phyloP scores from a whole-genome alignment of 2,888 invertebrate genomes.

The Ceraclea dissimilis region DNA sequence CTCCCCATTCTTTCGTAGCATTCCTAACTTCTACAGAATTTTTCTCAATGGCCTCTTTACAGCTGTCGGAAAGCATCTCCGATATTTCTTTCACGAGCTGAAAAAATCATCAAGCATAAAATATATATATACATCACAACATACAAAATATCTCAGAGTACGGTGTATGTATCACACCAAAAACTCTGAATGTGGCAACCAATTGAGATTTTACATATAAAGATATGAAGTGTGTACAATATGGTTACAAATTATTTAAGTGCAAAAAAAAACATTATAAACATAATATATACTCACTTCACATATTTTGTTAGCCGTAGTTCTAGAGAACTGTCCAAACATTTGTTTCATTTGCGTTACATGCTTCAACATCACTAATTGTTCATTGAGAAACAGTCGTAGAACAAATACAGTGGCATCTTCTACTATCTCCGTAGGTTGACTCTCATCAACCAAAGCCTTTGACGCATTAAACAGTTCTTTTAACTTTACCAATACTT shows the following conservation, averaged over 20 bases:
- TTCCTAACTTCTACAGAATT: slow-evolving; percentile 28
- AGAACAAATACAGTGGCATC: slow-evolving; percentile 56
- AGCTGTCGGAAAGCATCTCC: slow-evolving; percentile 40
- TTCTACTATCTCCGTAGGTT: slow-evolving; percentile 50
- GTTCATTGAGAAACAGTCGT: slow-evolving; percentile 53
- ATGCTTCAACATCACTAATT: slow-evolving; percentile 51
- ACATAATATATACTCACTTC: slow-evolving; percentile 33
- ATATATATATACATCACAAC: not conserved
- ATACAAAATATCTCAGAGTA: no score
- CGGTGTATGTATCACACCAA: not conserved
- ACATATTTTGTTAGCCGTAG: slow-evolving; percentile 51
- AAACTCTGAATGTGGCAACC: not conserved
- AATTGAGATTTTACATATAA: no score
- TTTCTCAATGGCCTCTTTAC: slow-evolving; percentile 40
- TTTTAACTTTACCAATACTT: slow-evolving; percentile 35
- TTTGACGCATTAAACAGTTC: slow-evolving; percentile 36
- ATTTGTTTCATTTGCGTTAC: slow-evolving; percentile 48
- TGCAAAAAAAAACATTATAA: no score
- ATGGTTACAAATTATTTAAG: no score
- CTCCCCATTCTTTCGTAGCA: slow-evolving; percentile 40
- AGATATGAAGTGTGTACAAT: no score
- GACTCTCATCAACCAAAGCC: slow-evolving; percentile 47
- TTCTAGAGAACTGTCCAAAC: slow-evolving; percentile 51
- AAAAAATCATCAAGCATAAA: slow-evolving; percentile 23
- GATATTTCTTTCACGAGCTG: slow-evolving; percentile 46